phyloP scores from a whole-genome alignment of 2,888 invertebrate species.

The Agonopterix arenella region DNA sequence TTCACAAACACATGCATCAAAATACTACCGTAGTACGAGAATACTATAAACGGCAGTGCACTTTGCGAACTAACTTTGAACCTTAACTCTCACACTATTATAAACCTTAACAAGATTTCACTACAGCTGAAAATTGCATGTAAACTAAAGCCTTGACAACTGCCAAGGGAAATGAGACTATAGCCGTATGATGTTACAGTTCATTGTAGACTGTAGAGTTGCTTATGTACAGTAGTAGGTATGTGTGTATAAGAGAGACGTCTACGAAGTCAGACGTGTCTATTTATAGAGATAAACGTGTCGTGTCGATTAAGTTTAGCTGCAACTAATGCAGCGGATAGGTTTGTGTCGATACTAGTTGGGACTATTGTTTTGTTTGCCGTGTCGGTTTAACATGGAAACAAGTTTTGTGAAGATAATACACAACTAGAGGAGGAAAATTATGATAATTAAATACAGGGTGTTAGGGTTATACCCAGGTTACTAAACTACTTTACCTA shows the following conservation, averaged over 20 bases:
- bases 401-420: too few relatives aligned
- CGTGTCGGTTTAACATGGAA: too few relatives aligned
- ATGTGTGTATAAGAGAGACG: slow-evolving; percentile 27
- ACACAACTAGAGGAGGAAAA: too few relatives aligned
- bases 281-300: slow-evolving; percentile 56
- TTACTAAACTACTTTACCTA: too few relatives aligned
- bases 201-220: too few relatives aligned
- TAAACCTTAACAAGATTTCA: slow-evolving; percentile 12
- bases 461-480: too few relatives aligned
- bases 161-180: too few relatives aligned
- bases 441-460: too few relatives aligned
- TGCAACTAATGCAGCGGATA: slow-evolving; percentile 37
- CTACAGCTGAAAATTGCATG: neutral
- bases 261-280: slow-evolving; percentile 63
- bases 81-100: slow-evolving; percentile 34
- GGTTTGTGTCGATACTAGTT: slow-evolving; percentile 16
- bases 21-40: slow-evolving; percentile 66
- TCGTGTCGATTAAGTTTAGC: slow-evolving; percentile 46
- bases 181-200: too few relatives aligned
- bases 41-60: slow-evolving; percentile 69
- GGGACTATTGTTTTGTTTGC: too few relatives aligned
- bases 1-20: slow-evolving; percentile 33
- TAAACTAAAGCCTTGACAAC: too few relatives aligned
- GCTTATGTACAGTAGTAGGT: too few relatives aligned
- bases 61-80: slow-evolving; percentile 58